phyloP scores from a whole-genome alignment of 2,888 invertebrate species.

The Sarcophaga carnaria region DNA sequence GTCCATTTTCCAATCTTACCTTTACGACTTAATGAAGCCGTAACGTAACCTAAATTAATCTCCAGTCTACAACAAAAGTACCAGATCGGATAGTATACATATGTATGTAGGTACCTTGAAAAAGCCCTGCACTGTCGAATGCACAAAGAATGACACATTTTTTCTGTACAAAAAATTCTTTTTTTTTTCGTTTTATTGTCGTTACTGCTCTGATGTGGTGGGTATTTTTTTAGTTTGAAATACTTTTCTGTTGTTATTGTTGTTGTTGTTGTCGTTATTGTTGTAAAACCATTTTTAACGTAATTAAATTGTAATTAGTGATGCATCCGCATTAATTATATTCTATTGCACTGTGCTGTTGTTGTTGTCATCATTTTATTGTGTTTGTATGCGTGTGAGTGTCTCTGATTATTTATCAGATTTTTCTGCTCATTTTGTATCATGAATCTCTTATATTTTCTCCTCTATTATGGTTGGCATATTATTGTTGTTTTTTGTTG shows the following conservation, averaged over 20 bases:
- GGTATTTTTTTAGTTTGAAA: neutral
- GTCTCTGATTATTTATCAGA: conserved; percentile 45
- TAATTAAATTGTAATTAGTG: conserved; percentile 82
- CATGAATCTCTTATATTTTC: neutral
- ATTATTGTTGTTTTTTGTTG: conserved; percentile 2
- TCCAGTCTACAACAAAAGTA: too few species aligned
- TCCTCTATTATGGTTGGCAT: conserved; percentile 1
- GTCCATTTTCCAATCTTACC: too few species aligned
- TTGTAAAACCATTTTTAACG: conserved; percentile 66
- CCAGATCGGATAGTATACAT: too few species aligned
- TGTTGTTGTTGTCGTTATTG: conserved; percentile 17
- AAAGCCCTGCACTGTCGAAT: too few species aligned
- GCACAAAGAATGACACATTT: too few species aligned
- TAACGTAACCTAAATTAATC: too few species aligned
- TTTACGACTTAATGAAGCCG: too few species aligned
- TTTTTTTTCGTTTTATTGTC: too few species aligned
- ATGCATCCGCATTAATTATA: conserved; percentile 76
- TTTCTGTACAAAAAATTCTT: too few species aligned
- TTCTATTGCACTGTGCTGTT: neutral
- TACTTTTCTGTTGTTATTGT: neutral
- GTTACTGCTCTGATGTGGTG: too few species aligned
- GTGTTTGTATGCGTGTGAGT: conserved; percentile 6
- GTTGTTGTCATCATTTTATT: neutral
- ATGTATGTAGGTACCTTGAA: too few species aligned
- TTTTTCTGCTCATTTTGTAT: conserved; percentile 45